Evolutionary conservation across 2,113 vertebrate genomes (phyloP).

Genomic region (Daubentonia madagascariensis): DNA sequence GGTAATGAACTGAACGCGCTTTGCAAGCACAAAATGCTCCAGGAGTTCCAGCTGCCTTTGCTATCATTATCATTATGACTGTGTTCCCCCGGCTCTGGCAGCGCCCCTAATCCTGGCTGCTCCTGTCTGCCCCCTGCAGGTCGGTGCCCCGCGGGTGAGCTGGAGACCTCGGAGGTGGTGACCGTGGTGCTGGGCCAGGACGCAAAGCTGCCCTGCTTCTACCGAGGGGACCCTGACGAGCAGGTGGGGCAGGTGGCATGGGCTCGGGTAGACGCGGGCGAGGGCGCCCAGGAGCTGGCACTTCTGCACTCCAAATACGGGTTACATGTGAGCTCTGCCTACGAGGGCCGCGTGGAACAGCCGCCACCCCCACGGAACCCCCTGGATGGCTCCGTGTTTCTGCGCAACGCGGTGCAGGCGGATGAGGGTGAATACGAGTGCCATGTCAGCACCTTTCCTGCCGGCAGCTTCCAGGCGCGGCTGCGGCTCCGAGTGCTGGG

Average conservation of each 20-base stretch:
- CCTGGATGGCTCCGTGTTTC: slow-evolving; percentile 78
- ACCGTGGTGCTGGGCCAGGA: slow-evolving; percentile 85
- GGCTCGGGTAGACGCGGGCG: slow-evolving; percentile 71
- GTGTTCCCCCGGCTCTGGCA: background rate
- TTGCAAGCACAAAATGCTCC: slow-evolving; percentile 57
- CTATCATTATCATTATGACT: background rate
- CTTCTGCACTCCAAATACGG: slow-evolving; percentile 80
- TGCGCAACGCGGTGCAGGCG: slow-evolving; percentile 83
- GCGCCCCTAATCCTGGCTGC: background rate
- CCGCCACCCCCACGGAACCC: slow-evolving; percentile 54
- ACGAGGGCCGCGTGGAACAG: slow-evolving; percentile 77
- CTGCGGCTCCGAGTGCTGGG: slow-evolving; percentile 82
- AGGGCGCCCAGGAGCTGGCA: slow-evolving; percentile 65
- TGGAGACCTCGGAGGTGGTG: slow-evolving; percentile 77
- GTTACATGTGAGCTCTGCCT: slow-evolving; percentile 76
- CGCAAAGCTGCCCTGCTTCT: slow-evolving; percentile 83
- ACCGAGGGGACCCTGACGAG: slow-evolving; percentile 79
- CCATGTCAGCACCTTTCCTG: slow-evolving; percentile 83
- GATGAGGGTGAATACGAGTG: slow-evolving; percentile 86
- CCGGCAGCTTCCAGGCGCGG: slow-evolving; percentile 81
- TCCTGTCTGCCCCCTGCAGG: slow-evolving; percentile 67
- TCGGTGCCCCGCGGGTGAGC: slow-evolving; percentile 46
- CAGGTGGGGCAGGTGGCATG: slow-evolving; percentile 84
- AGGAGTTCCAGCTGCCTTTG: background rate
- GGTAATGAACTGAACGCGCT: slow-evolving; percentile 40